Base-by-base conservation (phyloP, 2,797 vertebrate genomes). In the Mus spretus region DNA sequence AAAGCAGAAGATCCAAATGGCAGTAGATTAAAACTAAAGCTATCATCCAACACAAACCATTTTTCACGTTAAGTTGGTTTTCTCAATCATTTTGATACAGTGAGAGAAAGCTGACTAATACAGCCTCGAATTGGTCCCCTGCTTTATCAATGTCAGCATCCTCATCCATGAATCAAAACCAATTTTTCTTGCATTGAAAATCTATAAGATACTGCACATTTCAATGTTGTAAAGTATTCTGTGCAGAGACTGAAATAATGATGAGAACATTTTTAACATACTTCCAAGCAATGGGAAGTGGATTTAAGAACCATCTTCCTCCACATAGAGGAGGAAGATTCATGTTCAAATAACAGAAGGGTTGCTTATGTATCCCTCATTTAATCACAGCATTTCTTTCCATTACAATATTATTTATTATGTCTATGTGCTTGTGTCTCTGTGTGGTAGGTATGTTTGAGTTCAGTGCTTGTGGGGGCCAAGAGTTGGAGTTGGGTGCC, bases 191-290 rank as follows among this genome's bases (percentile, higher is more conserved):
- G 82, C 82, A 50, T 34, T 86, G 44, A 61, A 94, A 78, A 78
- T 34, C 78, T 91, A 31, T 55, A 63, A 47, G 72, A 55, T 47
- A n/a, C n/a, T 67, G 53, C 2, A 55, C 9, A 47, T 53, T n/a
- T 53, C 53, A 53, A 70, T 53, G 20, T 34, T 53, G n/a, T 13
- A 50, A 86, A 26, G 20, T 6, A 3, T 55, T 77, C 80, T 4
- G 5, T 11, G 0, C 24, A 26, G 37, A 86, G 5, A 17, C 70
- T 11, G 0, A 10, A 50, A 70, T 15, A 26, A 11, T 4, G 0
- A 37, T 72, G 37, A 89, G 13, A 50, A 40, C 65, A 40, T 34
- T 87, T 84, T 40, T 1, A 50, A 53, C 40, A 88, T 31, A 15
- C 22, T 14, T 53, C 47, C 53, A 40, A 50, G 61, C 13, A 61